Conservation (phyloP, 2,888 invertebrate species). For the Incurvaria masculella region DNA sequence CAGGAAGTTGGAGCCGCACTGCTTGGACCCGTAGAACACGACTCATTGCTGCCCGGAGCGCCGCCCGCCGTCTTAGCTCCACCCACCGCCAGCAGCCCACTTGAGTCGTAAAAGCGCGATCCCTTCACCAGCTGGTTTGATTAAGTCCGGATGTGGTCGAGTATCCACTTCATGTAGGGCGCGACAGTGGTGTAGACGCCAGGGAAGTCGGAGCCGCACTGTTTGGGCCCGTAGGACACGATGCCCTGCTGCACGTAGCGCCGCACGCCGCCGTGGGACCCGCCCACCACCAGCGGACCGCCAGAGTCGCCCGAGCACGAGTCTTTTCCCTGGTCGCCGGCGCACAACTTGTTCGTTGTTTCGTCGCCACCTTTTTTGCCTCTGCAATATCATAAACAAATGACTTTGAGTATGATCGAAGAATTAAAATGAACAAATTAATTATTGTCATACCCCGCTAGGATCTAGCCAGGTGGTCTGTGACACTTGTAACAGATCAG, state of each 20-base stretch:
- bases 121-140: too few relatives aligned
- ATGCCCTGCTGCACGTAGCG: conserved; percentile 24
- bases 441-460: too few relatives aligned
- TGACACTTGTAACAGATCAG: too few relatives aligned
- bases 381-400: conserved; percentile 6
- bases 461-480: too few relatives aligned
- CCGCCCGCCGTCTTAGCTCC: too few relatives aligned
- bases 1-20: conserved; percentile 29
- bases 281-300: conserved; percentile 53
- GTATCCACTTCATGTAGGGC: conserved; percentile 35
- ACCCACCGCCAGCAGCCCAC: conserved; percentile 57
- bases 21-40: conserved; percentile 18
- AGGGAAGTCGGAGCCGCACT: conserved; percentile 29
- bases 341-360: conserved; percentile 16
- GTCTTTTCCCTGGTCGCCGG: conserved; percentile 46
- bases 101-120: conserved; percentile 64
- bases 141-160: conserved; percentile 15
- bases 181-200: conserved; percentile 39
- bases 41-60: conserved; percentile 24
- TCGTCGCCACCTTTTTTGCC: conserved; percentile 4
- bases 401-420: neutral
- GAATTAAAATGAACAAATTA: too few relatives aligned
- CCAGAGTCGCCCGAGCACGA: conserved; percentile 65
- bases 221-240: conserved; percentile 19
- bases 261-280: conserved; percentile 3